Base-by-base conservation (phyloP, 2,888 invertebrate species). In the Lithophane socia region DNA sequence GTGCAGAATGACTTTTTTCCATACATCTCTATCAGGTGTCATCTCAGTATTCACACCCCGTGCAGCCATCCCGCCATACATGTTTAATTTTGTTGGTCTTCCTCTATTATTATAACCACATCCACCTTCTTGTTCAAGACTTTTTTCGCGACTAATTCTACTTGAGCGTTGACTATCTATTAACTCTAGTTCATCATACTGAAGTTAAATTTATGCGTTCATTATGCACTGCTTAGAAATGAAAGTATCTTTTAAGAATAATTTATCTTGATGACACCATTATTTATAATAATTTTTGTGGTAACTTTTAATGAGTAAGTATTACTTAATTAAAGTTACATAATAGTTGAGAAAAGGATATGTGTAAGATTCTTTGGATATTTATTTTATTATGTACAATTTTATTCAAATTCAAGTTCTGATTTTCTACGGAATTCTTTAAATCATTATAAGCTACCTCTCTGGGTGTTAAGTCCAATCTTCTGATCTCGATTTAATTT, bases 171-270 rank as follows among this genome's bases (percentile, higher is more conserved):
- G 7, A 29, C 9, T 29, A 7, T 44, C 21, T 37, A 37, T 3
- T n/a, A 18, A 37, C 18, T 56, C 4, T 24, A 16, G 2, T 21
- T 70, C 4, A 56, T 12, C 21, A 47, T 54, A 70, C 18, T 7
- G 13, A 52, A 78, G 29, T 56, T 16, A 18, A 49, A 58, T 77
- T 10, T 47, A 52, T 66, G 8, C 42, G 29, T 18, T 47, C 18
- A 52, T 58, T 80, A 54, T 13, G 13, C 47, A n/a, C 63, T 16
- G 24, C 24, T 13, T 76, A 52, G 52, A 79, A 79, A 82, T 12
- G 54, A 67, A 70, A 70, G 58, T 29, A 29, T 29, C 1, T 29
- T 29, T 29, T 29, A 29, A 29, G 29, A 29, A 29, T 29, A 29
- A 69, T 69, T 54, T 63, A 72, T 70, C 21, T 74, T 24, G 47